Percentiles rank a stretch among this genome's conserved stretches.
These are phyloP conservation scores for Scaptomyza cyrtandrae DNA, from an alignment of 2,888 invertebrate species.

Conservation along the genomic window DNA sequence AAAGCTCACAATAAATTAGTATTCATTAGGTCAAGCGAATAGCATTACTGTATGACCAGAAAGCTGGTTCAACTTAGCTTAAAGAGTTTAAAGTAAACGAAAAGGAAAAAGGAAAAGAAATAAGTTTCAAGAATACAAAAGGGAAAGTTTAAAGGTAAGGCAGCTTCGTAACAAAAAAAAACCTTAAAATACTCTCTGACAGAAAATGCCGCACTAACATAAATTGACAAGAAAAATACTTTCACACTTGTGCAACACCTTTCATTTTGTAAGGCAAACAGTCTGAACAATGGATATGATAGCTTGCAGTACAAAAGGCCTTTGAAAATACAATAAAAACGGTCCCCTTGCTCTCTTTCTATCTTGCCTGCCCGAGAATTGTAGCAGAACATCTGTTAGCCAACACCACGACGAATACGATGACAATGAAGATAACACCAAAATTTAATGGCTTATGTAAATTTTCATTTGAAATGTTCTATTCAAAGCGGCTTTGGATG, in stretches of 20 bases:
- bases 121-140: neutral
- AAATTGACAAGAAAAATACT: neutral
- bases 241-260: conserved; percentile 2
- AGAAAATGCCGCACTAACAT: neutral
- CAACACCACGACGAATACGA: conserved; percentile 16
- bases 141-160: neutral
- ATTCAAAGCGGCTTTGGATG: conserved; percentile 62
- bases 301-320: neutral
- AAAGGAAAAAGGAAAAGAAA: neutral
- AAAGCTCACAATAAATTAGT: neutral
- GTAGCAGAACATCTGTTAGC: conserved; percentile 40
- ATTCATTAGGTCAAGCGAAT: neutral
- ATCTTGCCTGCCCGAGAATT: neutral
- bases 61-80: neutral
- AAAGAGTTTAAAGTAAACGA: neutral
- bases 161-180: neutral
- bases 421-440: conserved; percentile 20
- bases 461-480: conserved; percentile 64
- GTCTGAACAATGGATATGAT: conserved; percentile 7
- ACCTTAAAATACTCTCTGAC: neutral
- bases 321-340: neutral
- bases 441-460: conserved; percentile 73
- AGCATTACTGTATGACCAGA: too few relatives aligned
- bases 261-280: conserved; percentile 5
- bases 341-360: neutral